Base-by-base conservation (phyloP, 2,888 invertebrate genomes). In the Pristionchus maxplancki region DNA sequence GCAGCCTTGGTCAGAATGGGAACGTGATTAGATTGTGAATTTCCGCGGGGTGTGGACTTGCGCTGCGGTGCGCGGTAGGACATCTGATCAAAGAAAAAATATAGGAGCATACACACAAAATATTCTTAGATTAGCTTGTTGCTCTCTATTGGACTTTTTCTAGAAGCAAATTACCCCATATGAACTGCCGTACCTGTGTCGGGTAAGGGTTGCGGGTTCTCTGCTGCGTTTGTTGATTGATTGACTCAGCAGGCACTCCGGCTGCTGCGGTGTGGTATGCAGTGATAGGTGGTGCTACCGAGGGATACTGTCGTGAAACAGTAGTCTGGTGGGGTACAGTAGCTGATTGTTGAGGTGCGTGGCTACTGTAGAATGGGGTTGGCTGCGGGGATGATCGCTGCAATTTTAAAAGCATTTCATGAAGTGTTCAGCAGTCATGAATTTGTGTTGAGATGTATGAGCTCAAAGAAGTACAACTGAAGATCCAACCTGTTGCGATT, bases 41-140 rank as follows among this genome's bases (percentile, higher is more conserved):
- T 37, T 17, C 53, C 53, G 11, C 85, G 62, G 11, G 62, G 64
- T 15, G 62, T 40, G 0, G 24, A 34, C n/a, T 48, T 40, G 9
- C 85, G 62, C 48, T 85, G 85, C 13, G 85, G 85, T 1, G 62
- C 40, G 17, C 85, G 85, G 28, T 85, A 85, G 15, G 85, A 85
- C 31, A 37, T 40, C 85, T 85, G 53, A 40, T 8, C 5, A 40
- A n/a, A n/a, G n/a, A n/a, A n/a, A n/a, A n/a, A n/a, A n/a, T n/a
- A n/a, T n/a, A n/a, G n/a, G n/a, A n/a, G n/a, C n/a, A n/a, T n/a
- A n/a, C n/a, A n/a, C n/a, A n/a, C n/a, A n/a, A n/a, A n/a, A n/a
- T n/a, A n/a, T n/a, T n/a, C n/a, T n/a, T n/a, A n/a, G n/a, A n/a
- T n/a, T n/a, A n/a, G n/a, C n/a, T n/a, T n/a, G n/a, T n/a, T n/a